Evolutionary conservation across 2,888 invertebrate species (phyloP).

Genomic region (Podotricha telesiphe): DNA sequence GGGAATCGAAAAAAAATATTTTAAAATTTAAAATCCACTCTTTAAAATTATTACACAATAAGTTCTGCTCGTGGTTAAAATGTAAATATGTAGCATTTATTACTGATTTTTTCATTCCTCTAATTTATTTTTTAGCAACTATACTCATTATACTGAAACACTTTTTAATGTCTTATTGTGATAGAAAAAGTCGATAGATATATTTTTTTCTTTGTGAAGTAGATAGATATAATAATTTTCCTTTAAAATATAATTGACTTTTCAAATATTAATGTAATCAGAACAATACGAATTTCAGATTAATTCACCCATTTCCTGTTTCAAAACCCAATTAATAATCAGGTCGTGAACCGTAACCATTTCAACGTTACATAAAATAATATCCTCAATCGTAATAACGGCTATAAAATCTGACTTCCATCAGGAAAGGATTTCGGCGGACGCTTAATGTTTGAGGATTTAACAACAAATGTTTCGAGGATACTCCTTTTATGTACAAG

Average conservation of each 20-base stretch:
- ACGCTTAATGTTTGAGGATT: slow-evolving; percentile 32
- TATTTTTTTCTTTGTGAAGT: too few relatives aligned
- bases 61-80: too few relatives aligned
- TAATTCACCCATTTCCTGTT: background rate
- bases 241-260: background rate
- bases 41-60: too few relatives aligned
- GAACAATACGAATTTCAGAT: background rate
- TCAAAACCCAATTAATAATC: slow-evolving; percentile 33
- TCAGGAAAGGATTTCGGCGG: slow-evolving; percentile 31
- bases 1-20: too few relatives aligned
- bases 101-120: too few relatives aligned
- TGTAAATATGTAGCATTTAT: too few relatives aligned
- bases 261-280: background rate
- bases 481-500: slow-evolving; percentile 16
- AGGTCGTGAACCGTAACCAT: slow-evolving; percentile 27
- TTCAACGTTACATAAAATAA: slow-evolving; percentile 34
- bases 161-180: too few relatives aligned
- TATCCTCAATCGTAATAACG: slow-evolving; percentile 34
- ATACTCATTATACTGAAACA: too few relatives aligned
- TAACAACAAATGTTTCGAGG: slow-evolving; percentile 16
- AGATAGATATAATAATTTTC: too few relatives aligned
- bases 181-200: too few relatives aligned
- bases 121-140: too few relatives aligned
- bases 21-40: too few relatives aligned
- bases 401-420: slow-evolving; percentile 35